Evolutionary conservation across 2,113 vertebrate species (phyloP).

Genomic region (Hucho hucho): DNA sequence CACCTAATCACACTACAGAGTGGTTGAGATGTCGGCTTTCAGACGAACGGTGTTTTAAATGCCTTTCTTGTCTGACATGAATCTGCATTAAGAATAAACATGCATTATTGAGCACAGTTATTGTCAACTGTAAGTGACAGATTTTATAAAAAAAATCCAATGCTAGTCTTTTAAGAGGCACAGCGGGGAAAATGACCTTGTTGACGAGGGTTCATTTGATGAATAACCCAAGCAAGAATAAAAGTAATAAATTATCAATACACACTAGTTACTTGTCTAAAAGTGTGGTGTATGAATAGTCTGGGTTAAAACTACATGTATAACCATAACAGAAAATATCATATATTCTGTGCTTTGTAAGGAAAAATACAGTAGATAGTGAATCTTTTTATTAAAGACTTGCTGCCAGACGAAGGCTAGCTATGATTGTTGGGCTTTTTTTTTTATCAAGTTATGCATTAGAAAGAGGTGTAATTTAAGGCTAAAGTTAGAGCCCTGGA

Average conservation of each 20-base stretch:
- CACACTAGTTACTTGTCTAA: neutral
- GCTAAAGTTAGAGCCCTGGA: slow-evolving; percentile 80
- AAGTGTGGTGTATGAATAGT: neutral
- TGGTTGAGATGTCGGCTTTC: slow-evolving; percentile 9
- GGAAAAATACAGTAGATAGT: slow-evolving; percentile 31
- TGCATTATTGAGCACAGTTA: neutral
- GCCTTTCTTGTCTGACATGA: slow-evolving; percentile 7
- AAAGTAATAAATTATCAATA: neutral
- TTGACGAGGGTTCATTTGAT: neutral
- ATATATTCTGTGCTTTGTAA: slow-evolving; percentile 17
- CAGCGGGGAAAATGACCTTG: neutral
- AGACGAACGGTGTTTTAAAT: slow-evolving; percentile 7
- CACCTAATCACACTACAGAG: neutral
- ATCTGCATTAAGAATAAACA: neutral
- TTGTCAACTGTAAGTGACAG: neutral
- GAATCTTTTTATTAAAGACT: slow-evolving; percentile 22
- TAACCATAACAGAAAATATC: neutral
- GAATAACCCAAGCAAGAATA: neutral
- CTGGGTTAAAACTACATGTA: neutral
- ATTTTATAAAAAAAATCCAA: neutral
- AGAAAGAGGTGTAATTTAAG: slow-evolving; percentile 84
- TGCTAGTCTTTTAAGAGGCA: neutral
- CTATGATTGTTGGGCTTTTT: slow-evolving; percentile 80
- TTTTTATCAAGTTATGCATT: slow-evolving; percentile 76
- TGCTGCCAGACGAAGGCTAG: slow-evolving; percentile 71